These are phyloP conservation scores for Lottia scabra DNA, from an alignment of 2,888 invertebrate species.

Conservation along the genomic window DNA sequence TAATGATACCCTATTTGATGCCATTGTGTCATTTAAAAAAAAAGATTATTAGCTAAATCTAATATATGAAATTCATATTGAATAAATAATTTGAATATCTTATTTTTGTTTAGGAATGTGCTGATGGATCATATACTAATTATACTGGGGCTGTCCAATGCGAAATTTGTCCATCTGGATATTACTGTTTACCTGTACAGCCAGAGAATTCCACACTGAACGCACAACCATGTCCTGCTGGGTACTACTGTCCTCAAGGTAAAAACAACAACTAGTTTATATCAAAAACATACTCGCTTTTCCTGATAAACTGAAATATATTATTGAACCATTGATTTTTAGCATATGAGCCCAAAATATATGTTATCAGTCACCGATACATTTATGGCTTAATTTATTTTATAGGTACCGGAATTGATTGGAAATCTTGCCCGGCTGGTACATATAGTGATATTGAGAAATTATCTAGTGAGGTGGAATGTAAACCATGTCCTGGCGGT, in stretches of 20 bases:
- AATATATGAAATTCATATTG: no score
- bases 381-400: no score
- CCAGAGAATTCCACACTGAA: conserved; percentile 57
- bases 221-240: conserved; percentile 57
- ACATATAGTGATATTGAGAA: conserved; percentile 54
- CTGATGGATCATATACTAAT: conserved; percentile 51
- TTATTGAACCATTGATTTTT: no score
- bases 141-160: conserved; percentile 47
- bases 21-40: no score
- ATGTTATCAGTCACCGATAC: no score
- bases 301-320: no score
- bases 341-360: no score
- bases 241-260: conserved; percentile 62
- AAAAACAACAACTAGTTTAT: no score
- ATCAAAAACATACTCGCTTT: no score
- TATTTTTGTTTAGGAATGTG: conserved; percentile 41
- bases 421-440: conserved; percentile 61
- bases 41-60: no score
- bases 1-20: no score
- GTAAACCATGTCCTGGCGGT: conserved; percentile 59
- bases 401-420: conserved; percentile 57
- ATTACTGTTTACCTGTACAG: conserved; percentile 58
- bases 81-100: no score
- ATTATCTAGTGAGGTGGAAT: conserved; percentile 48
- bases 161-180: conserved; percentile 50